Percentiles rank a stretch among this genome's conserved stretches.
These are phyloP conservation scores for Formica aserva DNA, from an alignment of 2,888 invertebrate genomes.

Conservation along the genomic window DNA sequence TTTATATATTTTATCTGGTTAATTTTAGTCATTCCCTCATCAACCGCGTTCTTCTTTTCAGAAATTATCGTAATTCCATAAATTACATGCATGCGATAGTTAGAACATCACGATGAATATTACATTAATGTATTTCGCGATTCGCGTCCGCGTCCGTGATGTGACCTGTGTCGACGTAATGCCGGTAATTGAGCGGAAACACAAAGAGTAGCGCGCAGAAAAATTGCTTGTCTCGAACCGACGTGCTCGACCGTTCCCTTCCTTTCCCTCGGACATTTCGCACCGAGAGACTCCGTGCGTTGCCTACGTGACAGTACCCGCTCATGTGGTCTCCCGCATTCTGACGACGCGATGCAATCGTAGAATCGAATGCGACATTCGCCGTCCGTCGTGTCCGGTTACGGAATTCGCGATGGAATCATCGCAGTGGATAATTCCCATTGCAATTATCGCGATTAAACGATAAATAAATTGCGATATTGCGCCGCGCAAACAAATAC, in stretches of 20 bases:
- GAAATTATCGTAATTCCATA: neutral
- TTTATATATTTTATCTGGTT: slow-evolving; percentile 1
- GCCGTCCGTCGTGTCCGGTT: neutral
- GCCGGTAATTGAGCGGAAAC: slow-evolving; percentile 76
- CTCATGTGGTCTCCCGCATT: slow-evolving; percentile 17
- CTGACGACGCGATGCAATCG: neutral
- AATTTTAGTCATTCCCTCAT: neutral
- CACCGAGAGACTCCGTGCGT: slow-evolving; percentile 37
- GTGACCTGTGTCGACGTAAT: slow-evolving; percentile 33
- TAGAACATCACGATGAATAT: neutral
- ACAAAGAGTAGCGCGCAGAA: slow-evolving; percentile 69
- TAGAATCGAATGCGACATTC: slow-evolving; percentile 50
- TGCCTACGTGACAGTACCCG: slow-evolving; percentile 37
- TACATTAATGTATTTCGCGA: neutral
- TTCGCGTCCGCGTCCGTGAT: slow-evolving; percentile 49
- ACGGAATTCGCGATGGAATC: slow-evolving; percentile 25
- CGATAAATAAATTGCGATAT: slow-evolving; percentile 28
- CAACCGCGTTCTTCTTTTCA: neutral
- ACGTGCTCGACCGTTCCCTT: slow-evolving; percentile 26
- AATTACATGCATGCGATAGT: neutral
- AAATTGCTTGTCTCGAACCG: slow-evolving; percentile 62
- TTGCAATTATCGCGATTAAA: slow-evolving; percentile 20
- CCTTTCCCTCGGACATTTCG: slow-evolving; percentile 45
- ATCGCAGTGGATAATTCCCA: slow-evolving; percentile 20
- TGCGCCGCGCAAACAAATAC: neutral